phyloP scores from a whole-genome alignment of 1,140 invertebrate species.

The Drosophila tsacasi region DNA sequence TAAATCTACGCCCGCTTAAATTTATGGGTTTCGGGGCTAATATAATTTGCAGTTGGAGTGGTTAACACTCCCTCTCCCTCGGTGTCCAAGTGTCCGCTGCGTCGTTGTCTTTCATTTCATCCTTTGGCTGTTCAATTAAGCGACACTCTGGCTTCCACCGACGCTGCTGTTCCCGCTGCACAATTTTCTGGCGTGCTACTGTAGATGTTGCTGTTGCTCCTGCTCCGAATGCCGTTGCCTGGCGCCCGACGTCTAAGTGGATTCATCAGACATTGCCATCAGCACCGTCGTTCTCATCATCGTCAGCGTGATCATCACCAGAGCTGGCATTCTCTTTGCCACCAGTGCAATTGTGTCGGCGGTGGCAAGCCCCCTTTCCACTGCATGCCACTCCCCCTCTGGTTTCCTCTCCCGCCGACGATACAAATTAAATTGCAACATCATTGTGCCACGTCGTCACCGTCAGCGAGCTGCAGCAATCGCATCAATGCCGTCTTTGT shows the following conservation, averaged over 20 bases:
- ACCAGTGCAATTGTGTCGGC: constrained; percentile 67
- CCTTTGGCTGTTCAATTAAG: constrained; percentile 74
- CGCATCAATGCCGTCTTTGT: constrained; percentile 53
- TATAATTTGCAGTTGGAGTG: constrained; percentile 24
- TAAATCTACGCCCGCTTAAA: not conserved
- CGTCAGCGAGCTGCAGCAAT: constrained; percentile 16
- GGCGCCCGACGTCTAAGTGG: constrained; percentile 64
- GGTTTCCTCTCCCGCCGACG: constrained; percentile 42
- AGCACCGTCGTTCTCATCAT: constrained; percentile 40
- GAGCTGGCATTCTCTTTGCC: constrained; percentile 46
- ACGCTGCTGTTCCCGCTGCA: constrained; percentile 3
- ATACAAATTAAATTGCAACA: constrained; percentile 83
- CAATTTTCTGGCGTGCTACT: constrained; percentile 1
- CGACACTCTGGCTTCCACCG: constrained; percentile 45
- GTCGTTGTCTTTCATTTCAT: constrained; percentile 47
- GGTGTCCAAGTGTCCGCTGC: constrained; percentile 18
- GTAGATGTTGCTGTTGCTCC: constrained; percentile 2
- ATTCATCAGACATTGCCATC: constrained; percentile 67
- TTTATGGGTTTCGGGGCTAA: constrained; percentile 13
- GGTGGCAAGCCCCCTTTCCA: constrained; percentile 43
- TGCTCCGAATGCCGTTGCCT: constrained; percentile 21
- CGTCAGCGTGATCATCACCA: constrained; percentile 38
- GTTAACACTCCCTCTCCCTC: constrained; percentile 17
- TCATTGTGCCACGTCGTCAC: constrained; percentile 63
- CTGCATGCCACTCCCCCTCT: not conserved